Percentiles rank a stretch among this genome's conserved stretches.
Conservation (phyloP, 2,888 invertebrate genomes). For the Heterodera filipjevi region DNA sequence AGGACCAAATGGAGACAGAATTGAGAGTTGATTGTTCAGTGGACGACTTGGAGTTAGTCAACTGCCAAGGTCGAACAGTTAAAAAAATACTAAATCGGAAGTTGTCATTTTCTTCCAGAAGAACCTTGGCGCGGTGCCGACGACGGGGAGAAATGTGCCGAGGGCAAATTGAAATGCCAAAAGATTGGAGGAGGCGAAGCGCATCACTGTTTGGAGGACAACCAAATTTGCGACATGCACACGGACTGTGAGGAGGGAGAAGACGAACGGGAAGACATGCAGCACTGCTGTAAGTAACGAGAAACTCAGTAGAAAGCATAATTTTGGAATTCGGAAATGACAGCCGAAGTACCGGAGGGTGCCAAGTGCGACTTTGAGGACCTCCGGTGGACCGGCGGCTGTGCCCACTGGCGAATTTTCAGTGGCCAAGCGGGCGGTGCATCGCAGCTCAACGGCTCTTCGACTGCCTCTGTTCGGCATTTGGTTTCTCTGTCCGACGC, state of each 20-base stretch:
- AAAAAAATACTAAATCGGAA: background rate
- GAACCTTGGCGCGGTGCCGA: slow-evolving; percentile 44
- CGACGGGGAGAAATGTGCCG: slow-evolving; percentile 23
- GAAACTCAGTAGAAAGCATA: background rate
- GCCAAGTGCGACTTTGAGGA: slow-evolving; percentile 52
- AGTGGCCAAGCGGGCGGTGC: slow-evolving; percentile 19
- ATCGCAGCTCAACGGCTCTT: background rate
- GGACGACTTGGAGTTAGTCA: slow-evolving; percentile 44
- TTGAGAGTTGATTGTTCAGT: slow-evolving; percentile 44
- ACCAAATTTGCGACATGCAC: slow-evolving; percentile 52
- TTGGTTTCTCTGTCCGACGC: slow-evolving; percentile 4
- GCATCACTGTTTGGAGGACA: slow-evolving; percentile 24
- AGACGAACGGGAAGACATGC: slow-evolving; percentile 51
- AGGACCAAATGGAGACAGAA: slow-evolving; percentile 13
- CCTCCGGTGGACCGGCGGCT: slow-evolving; percentile 35
- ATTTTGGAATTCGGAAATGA: slow-evolving; percentile 17
- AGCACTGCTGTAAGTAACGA: slow-evolving; percentile 48
- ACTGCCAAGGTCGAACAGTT: slow-evolving; percentile 45
- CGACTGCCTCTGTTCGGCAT: background rate
- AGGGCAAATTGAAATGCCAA: slow-evolving; percentile 19
- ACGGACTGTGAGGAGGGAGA: slow-evolving; percentile 53
- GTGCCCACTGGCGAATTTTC: slow-evolving; percentile 42
- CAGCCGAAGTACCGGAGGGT: slow-evolving; percentile 48
- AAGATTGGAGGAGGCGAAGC: slow-evolving; percentile 15
- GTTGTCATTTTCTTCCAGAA: slow-evolving; percentile 20